Conservation (phyloP, 2,797 vertebrate species). For the Pseudochirops corinnae region DNA sequence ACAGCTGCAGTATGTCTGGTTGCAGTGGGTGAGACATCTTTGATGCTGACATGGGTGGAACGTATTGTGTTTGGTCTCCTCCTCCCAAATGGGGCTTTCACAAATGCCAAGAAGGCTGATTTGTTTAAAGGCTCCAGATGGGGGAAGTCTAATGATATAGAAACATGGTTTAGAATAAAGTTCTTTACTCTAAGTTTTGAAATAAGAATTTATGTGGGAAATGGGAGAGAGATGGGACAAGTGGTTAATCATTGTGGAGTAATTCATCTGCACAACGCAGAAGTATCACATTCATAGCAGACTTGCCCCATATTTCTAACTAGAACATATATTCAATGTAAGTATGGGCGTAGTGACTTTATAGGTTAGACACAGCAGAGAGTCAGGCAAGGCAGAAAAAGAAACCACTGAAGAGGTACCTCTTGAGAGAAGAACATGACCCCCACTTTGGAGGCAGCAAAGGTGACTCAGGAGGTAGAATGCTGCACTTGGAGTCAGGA, state of each 20-base stretch:
- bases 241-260: not conserved
- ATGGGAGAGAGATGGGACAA: not conserved
- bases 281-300: not conserved
- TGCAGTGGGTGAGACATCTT: not conserved
- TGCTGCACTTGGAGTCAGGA: too few relatives aligned
- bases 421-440: not conserved
- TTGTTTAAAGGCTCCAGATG: not conserved
- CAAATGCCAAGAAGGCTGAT: constrained; percentile 7
- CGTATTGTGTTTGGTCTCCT: not conserved
- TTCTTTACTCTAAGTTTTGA: not conserved
- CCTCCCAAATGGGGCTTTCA: constrained; percentile 11
- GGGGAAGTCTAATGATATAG: not conserved
- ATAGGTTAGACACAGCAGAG: constrained; percentile 13
- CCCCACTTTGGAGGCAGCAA: not conserved
- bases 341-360: constrained; percentile 23
- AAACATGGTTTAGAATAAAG: not conserved
- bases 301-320: not conserved
- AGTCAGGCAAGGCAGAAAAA: not conserved
- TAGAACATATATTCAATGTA: not conserved
- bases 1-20: not conserved
- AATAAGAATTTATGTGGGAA: not conserved
- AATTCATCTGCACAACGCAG: not conserved
- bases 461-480: too few relatives aligned
- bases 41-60: not conserved
- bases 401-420: not conserved